These are phyloP conservation scores for Agrenia bidenticulata DNA, from an alignment of 2,888 invertebrate genomes.

Conservation along the genomic window DNA sequence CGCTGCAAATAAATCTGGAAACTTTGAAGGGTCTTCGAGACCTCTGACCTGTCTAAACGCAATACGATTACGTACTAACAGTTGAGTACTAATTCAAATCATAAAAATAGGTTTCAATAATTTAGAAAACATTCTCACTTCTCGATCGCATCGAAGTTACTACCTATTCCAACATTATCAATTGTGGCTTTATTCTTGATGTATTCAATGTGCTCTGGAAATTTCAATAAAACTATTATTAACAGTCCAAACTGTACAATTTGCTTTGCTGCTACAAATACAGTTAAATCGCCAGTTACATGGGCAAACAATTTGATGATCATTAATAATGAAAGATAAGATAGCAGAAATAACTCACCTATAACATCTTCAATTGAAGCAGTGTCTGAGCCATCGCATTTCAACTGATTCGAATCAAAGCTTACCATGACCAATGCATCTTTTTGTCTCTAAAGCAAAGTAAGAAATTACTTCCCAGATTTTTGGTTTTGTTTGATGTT, in stretches of 20 bases:
- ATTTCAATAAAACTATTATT: neutral
- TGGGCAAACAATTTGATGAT: no score
- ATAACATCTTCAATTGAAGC: constrained; percentile 55
- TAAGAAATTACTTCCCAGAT: neutral
- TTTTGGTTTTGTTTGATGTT: neutral
- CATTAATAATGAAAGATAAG: neutral
- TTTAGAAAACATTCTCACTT: constrained; percentile 26
- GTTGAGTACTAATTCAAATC: neutral
- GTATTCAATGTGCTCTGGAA: constrained; percentile 47
- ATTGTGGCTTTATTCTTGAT: constrained; percentile 40
- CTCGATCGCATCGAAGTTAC: constrained; percentile 46
- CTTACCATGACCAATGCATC: constrained; percentile 58
- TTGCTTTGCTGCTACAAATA: no score
- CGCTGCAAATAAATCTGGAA: constrained; percentile 54
- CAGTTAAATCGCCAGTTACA: no score
- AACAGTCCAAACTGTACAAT: no score
- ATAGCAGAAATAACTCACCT: constrained; percentile 51
- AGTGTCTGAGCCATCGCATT: constrained; percentile 53
- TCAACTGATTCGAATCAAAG: constrained; percentile 55
- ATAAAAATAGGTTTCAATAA: neutral
- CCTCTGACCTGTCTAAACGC: constrained; percentile 53
- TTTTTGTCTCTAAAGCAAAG: constrained; percentile 54
- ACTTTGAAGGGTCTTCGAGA: constrained; percentile 55
- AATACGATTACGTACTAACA: neutral
- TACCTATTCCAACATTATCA: constrained; percentile 48